Evolutionary conservation across 2,113 vertebrate species (phyloP).

Genomic region (Bubalus kerabau): DNA sequence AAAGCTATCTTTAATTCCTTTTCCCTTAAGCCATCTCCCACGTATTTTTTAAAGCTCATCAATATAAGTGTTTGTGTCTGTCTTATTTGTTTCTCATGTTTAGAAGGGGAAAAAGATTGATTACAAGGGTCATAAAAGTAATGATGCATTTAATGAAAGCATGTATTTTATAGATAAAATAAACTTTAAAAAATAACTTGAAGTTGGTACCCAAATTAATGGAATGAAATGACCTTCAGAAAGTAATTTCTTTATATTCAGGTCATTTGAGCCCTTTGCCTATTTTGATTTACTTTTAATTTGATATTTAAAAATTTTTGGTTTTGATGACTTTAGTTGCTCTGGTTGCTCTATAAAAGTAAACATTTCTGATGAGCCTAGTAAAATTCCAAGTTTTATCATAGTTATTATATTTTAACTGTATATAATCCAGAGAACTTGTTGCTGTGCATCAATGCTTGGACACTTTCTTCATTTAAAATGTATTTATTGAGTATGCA

Average conservation of each 20-base stretch:
- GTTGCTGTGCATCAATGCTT: neutral
- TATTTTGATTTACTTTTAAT: constrained; percentile 51
- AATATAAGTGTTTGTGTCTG: constrained; percentile 81
- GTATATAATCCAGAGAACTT: neutral
- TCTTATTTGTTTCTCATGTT: constrained; percentile 83
- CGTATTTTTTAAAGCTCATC: constrained; percentile 78
- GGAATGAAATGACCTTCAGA: constrained; percentile 80
- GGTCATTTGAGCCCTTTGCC: constrained; percentile 60
- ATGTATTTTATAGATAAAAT: constrained; percentile 84
- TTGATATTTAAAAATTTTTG: constrained; percentile 48
- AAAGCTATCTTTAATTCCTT: constrained; percentile 76
- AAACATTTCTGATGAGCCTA: neutral
- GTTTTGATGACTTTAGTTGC: constrained; percentile 47
- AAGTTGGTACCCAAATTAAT: constrained; percentile 77
- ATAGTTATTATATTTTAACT: neutral
- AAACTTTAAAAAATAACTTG: constrained; percentile 81
- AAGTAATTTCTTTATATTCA: constrained; percentile 74
- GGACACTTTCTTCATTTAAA: neutral
- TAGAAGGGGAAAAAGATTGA: constrained; percentile 80
- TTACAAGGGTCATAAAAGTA: constrained; percentile 83
- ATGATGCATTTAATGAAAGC: constrained; percentile 87
- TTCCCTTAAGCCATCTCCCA: constrained; percentile 77
- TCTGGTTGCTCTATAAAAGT: neutral
- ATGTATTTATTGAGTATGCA: neutral
- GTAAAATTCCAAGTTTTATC: constrained; percentile 17